A percentile compares a stretch with the other conserved stretches of the same genome.
phyloP scores from a whole-genome alignment of 2,888 invertebrate genomes.

The Pseudanteris insignis region DNA sequence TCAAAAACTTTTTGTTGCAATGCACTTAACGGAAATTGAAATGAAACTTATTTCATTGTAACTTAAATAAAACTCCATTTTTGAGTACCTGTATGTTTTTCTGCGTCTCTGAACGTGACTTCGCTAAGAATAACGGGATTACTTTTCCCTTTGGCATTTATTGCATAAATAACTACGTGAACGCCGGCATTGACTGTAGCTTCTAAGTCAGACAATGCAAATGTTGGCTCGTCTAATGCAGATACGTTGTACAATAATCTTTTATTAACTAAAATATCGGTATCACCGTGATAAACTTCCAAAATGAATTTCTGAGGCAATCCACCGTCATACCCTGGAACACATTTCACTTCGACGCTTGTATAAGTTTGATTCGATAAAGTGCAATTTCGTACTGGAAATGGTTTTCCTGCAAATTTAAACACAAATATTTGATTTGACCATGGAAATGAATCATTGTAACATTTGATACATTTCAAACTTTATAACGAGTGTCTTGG shows the following conservation, averaged over 20 bases:
- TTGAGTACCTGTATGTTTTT: slow-evolving; percentile 26
- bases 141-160: slow-evolving; percentile 85
- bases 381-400: slow-evolving; percentile 85
- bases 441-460: no score
- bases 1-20: no score
- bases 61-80: no score
- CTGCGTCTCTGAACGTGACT: slow-evolving; percentile 78
- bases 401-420: slow-evolving; percentile 76
- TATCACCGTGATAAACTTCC: slow-evolving; percentile 74
- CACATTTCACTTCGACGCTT: slow-evolving; percentile 83
- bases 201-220: slow-evolving; percentile 81
- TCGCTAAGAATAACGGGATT: slow-evolving; percentile 77
- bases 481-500: no score
- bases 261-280: slow-evolving; percentile 57
- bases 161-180: slow-evolving; percentile 79
- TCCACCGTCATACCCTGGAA: slow-evolving; percentile 88
- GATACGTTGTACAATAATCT: slow-evolving; percentile 71
- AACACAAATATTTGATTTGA: no score
- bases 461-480: no score
- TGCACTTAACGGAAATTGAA: no score
- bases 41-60: no score
- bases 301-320: slow-evolving; percentile 86
- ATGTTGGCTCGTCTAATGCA: slow-evolving; percentile 75
- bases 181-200: slow-evolving; percentile 77
- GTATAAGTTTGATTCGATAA: slow-evolving; percentile 86